Base-by-base conservation (phyloP, 2,113 vertebrate genomes). In the Python bivittatus region DNA sequence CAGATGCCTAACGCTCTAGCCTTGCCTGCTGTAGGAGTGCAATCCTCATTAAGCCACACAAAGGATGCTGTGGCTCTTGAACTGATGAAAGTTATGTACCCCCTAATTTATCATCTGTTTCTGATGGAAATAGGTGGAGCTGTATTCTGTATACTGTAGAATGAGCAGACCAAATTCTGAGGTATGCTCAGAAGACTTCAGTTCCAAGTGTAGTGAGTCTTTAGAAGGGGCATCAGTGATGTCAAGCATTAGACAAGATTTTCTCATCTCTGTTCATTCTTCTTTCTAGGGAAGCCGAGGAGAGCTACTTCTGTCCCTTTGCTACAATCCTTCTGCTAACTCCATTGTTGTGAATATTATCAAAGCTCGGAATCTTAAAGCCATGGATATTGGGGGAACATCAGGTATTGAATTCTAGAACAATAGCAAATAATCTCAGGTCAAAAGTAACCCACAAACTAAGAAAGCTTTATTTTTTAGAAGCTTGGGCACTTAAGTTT, bases 321-420 rank as follows among this genome's bases (percentile, higher is more conserved):
- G 99, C 97, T 99, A 99, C 97, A 99, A 99, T 96, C 99, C 99
- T 93, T 99, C 99, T 3, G 98, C 98, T 97, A 99, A 99, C 97
- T 99, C 98, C 97, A 99, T 99, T 96, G 99, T 99, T 97, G 99
- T 99, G 97, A 99, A 98, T 97, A 99, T 99, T 98, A 99, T 99
- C 97, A 99, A 99, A 98, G 99, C 99, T 3, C 97, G 99, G 83
- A 99, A 99, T 97, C 98, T 99, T 96, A 99, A 99, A 99, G 99
- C 99, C 98, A 99, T 99, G 99, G 99, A 99, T 97, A 99, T 99
- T 48, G 99, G 99, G 95, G 99, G 99, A 95, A 99, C 99, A 9
- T 99, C 99, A 98, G 99, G 99, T 99, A 94, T 0, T 6, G 61
- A 54, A 20, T 0, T 17, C 48, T 0, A 0, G 42, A 89, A 22